Evolutionary conservation across 2,797 vertebrate species (phyloP).

Genomic region (Merluccius polli): DNA sequence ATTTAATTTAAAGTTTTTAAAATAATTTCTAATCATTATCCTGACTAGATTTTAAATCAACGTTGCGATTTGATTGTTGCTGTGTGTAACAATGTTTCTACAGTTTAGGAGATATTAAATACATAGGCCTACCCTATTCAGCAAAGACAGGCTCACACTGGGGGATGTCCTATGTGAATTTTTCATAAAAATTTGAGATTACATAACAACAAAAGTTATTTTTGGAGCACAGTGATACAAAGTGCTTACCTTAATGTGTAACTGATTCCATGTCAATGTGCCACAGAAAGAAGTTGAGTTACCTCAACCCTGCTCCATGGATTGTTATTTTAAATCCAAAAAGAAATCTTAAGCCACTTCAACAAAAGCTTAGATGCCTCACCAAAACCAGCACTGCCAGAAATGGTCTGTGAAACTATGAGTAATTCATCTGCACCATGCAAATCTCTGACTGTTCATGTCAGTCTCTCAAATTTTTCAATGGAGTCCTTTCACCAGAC

Average conservation of each 20-base stretch:
- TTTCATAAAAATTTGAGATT: too few species aligned
- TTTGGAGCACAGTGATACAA: too few species aligned
- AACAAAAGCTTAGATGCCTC: not conserved
- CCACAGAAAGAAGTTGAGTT: not conserved
- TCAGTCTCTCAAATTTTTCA: slow-evolving; percentile 15
- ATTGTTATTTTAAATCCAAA: not conserved
- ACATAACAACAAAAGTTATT: too few species aligned
- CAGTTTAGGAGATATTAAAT: not conserved
- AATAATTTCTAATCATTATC: not conserved
- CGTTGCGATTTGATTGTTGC: not conserved
- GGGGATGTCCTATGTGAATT: not conserved
- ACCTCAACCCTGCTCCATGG: not conserved
- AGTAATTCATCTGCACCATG: not conserved
- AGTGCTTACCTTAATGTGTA: not conserved
- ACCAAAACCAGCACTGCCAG: not conserved
- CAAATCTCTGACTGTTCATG: not conserved
- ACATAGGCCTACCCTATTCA: not conserved
- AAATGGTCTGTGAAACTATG: not conserved
- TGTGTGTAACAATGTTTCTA: not conserved
- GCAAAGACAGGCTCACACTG: not conserved
- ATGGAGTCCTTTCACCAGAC: slow-evolving; percentile 26
- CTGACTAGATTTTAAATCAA: not conserved
- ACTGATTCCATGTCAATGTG: not conserved
- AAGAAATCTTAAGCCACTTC: not conserved
- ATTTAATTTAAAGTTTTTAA: not conserved